A percentile compares a stretch with the other conserved stretches of the same genome.
phyloP scores from a whole-genome alignment of 2,888 invertebrate species.

The Isoperla grammatica region DNA sequence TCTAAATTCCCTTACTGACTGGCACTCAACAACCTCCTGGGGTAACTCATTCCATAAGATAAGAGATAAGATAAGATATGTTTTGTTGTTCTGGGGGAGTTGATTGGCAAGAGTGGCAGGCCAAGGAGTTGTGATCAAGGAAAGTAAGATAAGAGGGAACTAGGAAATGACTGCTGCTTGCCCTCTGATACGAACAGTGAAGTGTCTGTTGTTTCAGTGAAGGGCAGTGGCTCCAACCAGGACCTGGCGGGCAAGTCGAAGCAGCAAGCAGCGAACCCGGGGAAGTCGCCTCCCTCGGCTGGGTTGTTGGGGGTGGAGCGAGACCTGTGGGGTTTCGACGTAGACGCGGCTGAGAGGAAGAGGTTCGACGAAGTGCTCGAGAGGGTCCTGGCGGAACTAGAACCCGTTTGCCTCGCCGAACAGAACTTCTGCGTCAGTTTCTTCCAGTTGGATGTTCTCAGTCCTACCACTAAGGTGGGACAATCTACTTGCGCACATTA shows the following conservation, averaged over 20 bases:
- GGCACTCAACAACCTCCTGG: too few relatives aligned
- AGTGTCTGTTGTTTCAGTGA: conserved; percentile 39
- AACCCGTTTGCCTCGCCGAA: conserved; percentile 87
- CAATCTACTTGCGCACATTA: too few relatives aligned
- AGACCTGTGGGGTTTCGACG: conserved; percentile 58
- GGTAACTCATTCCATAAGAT: too few relatives aligned
- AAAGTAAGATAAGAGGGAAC: too few relatives aligned
- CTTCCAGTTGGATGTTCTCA: conserved; percentile 70
- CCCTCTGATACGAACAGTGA: too few relatives aligned
- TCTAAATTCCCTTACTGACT: too few relatives aligned
- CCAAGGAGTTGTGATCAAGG: too few relatives aligned
- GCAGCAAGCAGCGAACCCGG: conserved; percentile 38
- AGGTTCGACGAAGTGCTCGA: conserved; percentile 63
- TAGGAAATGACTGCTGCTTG: too few relatives aligned
- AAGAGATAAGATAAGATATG: too few relatives aligned
- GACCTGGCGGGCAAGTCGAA: conserved; percentile 43
- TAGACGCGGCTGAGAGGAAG: conserved; percentile 53
- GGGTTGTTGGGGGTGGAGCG: conserved; percentile 52
- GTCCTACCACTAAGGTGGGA: conserved; percentile 48
- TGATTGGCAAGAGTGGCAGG: too few relatives aligned
- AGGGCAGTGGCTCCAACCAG: conserved; percentile 43
- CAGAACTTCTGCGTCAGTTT: conserved; percentile 92
- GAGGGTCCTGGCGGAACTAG: conserved; percentile 80
- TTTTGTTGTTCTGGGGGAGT: too few relatives aligned
- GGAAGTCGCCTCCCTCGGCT: conserved; percentile 21